Evolutionary conservation across 2,888 invertebrate genomes (phyloP).

Genomic region (Leptodirus hochenwartii): DNA sequence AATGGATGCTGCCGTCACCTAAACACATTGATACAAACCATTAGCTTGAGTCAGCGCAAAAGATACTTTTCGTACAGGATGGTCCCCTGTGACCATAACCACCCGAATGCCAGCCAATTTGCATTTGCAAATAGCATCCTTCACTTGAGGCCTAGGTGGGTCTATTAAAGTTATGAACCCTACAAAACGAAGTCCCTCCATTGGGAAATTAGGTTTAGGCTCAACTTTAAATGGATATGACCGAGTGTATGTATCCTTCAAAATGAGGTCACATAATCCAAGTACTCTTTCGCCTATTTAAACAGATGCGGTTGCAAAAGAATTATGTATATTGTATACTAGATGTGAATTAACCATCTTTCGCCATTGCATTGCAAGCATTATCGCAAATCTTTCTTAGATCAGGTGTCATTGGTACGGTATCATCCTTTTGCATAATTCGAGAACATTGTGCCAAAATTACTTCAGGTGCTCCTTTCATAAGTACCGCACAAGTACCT

Average conservation of each 20-base stretch:
- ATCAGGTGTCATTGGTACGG: slow-evolving; percentile 28
- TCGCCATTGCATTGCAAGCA: too few relatives aligned
- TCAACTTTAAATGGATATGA: slow-evolving; percentile 37
- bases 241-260: slow-evolving; percentile 31
- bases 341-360: too few relatives aligned
- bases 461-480: slow-evolving; percentile 59
- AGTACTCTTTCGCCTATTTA: slow-evolving; percentile 74
- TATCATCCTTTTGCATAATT: slow-evolving; percentile 33
- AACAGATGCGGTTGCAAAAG: too few relatives aligned
- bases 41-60: too few relatives aligned
- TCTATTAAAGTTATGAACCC: slow-evolving; percentile 45
- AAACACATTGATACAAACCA: neutral
- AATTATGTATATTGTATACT: too few relatives aligned
- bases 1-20: slow-evolving; percentile 55
- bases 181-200: slow-evolving; percentile 32
- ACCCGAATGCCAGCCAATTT: slow-evolving; percentile 61
- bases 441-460: slow-evolving; percentile 44
- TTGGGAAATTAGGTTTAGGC: slow-evolving; percentile 46
- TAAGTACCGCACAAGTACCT: slow-evolving; percentile 29
- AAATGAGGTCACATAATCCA: slow-evolving; percentile 56
- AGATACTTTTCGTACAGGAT: slow-evolving; percentile 29
- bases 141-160: slow-evolving; percentile 42
- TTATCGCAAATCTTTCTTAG: slow-evolving; percentile 7
- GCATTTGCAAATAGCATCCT: slow-evolving; percentile 47
- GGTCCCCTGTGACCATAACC: slow-evolving; percentile 67